phyloP scores from a whole-genome alignment of 2,113 vertebrate species.

The Pterocles orientalis region DNA sequence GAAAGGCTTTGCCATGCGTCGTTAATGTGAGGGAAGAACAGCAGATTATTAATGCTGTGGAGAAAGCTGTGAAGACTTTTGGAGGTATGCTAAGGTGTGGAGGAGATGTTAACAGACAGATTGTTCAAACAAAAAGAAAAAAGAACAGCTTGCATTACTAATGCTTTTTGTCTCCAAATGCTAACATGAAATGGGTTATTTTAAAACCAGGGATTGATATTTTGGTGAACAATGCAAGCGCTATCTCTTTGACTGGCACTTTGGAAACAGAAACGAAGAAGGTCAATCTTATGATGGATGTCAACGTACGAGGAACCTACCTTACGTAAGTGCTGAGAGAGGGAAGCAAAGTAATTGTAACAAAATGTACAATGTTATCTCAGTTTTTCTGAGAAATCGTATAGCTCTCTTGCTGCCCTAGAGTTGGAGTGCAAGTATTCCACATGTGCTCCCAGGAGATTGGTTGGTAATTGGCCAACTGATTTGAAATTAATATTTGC shows the following conservation, averaged over 20 bases:
- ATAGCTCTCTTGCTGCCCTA: neutral
- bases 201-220: conserved; percentile 89
- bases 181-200: conserved; percentile 56
- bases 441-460: neutral
- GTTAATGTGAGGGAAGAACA: conserved; percentile 94
- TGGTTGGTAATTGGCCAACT: neutral
- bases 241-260: conserved; percentile 93
- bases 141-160: neutral
- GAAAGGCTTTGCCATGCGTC: conserved; percentile 89
- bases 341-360: neutral
- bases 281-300: conserved; percentile 94
- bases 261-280: conserved; percentile 91
- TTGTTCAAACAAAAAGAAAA: neutral
- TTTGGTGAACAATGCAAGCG: conserved; percentile 97
- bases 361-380: neutral
- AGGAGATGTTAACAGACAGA: neutral
- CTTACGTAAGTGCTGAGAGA: conserved; percentile 83
- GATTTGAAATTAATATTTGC: neutral
- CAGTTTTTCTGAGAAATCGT: neutral
- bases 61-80: conserved; percentile 87
- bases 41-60: conserved; percentile 86
- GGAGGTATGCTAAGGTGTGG: conserved; percentile 80
- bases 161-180: neutral
- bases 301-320: conserved; percentile 95
- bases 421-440: neutral